Evolutionary conservation across 2,113 vertebrate species (phyloP).

Genomic region (Azemiops feae): DNA sequence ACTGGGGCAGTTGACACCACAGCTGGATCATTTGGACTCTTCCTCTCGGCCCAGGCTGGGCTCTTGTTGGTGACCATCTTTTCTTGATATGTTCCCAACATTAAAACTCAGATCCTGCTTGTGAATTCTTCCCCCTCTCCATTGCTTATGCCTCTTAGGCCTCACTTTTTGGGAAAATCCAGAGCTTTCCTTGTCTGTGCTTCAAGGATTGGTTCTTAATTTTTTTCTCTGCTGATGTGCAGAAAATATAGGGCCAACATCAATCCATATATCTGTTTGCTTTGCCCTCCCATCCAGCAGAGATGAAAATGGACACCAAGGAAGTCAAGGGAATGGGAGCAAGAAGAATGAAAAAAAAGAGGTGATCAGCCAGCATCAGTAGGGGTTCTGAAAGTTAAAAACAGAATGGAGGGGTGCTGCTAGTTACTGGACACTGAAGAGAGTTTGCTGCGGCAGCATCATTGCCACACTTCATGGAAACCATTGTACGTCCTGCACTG

Average conservation of each 20-base stretch:
- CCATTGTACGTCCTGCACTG: neutral
- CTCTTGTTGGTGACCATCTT: neutral
- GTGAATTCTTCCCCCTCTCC: neutral
- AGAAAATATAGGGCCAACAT: neutral
- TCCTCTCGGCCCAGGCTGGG: neutral
- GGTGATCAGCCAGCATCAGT: neutral
- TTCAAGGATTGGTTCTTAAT: neutral
- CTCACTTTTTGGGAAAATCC: neutral
- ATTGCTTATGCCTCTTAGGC: neutral
- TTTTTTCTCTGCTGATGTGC: neutral
- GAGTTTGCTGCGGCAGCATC: neutral
- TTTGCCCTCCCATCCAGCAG: neutral
- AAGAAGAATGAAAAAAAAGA: neutral
- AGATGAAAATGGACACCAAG: neutral
- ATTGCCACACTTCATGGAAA: neutral
- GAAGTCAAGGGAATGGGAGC: neutral
- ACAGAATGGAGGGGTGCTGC: neutral
- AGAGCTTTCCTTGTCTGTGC: neutral
- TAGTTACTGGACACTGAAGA: neutral
- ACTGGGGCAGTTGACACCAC: neutral
- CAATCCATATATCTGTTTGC: too few relatives aligned
- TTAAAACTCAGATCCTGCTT: neutral
- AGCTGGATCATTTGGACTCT: neutral
- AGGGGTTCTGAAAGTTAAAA: neutral
- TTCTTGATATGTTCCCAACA: neutral